Evolutionary conservation across 2,113 vertebrate species (phyloP).

Genomic region (Onychostruthus taczanowskii): DNA sequence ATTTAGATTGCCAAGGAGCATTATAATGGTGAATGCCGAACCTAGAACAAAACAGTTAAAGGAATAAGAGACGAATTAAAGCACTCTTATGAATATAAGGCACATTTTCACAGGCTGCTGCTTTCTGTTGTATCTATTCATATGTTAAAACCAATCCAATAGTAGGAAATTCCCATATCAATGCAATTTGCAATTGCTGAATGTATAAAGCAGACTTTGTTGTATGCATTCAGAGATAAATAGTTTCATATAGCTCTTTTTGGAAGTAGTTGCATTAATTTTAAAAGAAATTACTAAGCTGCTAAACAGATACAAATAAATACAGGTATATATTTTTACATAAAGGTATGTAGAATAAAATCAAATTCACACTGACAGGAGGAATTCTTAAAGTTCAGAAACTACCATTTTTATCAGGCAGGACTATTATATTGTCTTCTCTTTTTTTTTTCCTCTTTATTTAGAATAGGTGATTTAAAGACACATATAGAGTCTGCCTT

Average conservation of each 20-base stretch:
- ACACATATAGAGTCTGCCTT: background rate
- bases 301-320: background rate
- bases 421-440: background rate
- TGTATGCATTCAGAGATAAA: background rate
- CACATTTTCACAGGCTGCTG: background rate
- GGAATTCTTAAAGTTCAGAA: background rate
- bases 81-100: background rate
- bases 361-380: background rate
- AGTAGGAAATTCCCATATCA: background rate
- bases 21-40: slow-evolving; percentile 78
- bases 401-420: background rate
- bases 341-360: background rate
- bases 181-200: background rate
- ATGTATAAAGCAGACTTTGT: background rate
- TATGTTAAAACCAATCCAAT: background rate
- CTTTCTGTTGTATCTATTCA: background rate
- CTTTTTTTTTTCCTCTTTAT: background rate
- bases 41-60: slow-evolving; percentile 62
- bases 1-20: slow-evolving; percentile 84
- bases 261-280: background rate
- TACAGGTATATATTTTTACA: background rate
- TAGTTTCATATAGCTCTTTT: background rate
- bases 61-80: background rate
- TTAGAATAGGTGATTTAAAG: background rate
- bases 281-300: background rate